These are phyloP conservation scores for Corynorhinus townsendii DNA, from an alignment of 2,113 vertebrate species.

Conservation along the genomic window DNA sequence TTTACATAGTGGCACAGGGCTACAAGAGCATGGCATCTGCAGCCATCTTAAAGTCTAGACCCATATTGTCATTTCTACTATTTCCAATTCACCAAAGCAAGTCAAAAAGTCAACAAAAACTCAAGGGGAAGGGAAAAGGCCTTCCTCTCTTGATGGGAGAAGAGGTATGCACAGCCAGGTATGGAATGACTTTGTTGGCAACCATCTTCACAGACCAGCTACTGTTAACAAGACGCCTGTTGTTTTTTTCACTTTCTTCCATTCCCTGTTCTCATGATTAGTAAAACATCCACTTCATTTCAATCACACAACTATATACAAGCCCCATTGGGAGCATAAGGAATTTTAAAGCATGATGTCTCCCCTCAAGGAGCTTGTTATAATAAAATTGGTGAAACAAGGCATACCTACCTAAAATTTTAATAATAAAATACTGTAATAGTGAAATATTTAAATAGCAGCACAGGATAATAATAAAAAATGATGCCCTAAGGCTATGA, in stretches of 20 bases:
- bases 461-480: slow-evolving; percentile 36
- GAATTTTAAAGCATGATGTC: slow-evolving; percentile 10
- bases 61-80: background rate
- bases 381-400: slow-evolving; percentile 43
- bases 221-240: background rate
- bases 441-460: slow-evolving; percentile 48
- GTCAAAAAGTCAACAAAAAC: background rate
- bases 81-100: background rate
- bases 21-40: background rate
- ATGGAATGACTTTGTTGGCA: background rate
- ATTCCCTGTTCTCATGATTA: background rate
- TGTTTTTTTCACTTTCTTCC: background rate
- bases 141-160: background rate
- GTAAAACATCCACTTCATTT: background rate
- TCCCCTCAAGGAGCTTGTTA: slow-evolving; percentile 32
- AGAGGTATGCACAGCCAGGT: background rate
- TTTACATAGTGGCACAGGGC: background rate
- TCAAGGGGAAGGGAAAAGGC: background rate
- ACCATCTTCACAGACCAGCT: background rate
- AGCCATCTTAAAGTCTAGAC: background rate
- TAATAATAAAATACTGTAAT: slow-evolving; percentile 30
- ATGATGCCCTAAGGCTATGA: background rate
- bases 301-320: background rate
- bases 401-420: slow-evolving; percentile 18
- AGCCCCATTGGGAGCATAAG: background rate